Evolutionary conservation across 1,140 invertebrate species (phyloP), one percentile per base, ranked within the genome.

Genomic region (Cydia pomonella): DNA sequence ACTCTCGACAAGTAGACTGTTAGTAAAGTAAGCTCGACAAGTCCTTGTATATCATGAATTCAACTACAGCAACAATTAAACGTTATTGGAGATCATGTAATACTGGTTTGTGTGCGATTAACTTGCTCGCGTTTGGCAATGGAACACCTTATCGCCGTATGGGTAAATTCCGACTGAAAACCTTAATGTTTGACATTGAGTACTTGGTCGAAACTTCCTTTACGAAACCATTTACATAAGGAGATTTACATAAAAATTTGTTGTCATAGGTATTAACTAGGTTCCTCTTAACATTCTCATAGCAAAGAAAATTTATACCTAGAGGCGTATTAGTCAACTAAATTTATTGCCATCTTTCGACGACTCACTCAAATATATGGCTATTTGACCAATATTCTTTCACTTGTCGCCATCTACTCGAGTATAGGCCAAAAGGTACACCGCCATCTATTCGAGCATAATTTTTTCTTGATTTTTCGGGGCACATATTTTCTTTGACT

Each of bases 131-230:
- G n/a, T 0, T 7, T 50, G 6, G n/a, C n/a, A 59, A 59, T 59
- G 9, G n/a, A 3, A 59, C 16, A 23, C 21, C 18, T 59, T 59
- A 59, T 59, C 53, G 21, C 13, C 47, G 21, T 2, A 23, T 10
- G 53, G 53, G 21, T 59, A 59, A 23, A 59, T 53, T 53, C 53
- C 53, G 53, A 3, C 53, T 59, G 53, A 59, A 53, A 59, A 21
- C 53, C 21, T 59, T 50, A 50, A 50, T 59, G 53, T 59, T 23
- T 21, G 53, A 23, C 53, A 59, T 59, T 59, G 53, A 59, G 53
- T 3, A 50, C 16, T 50, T 23, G 21, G 53, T 9, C 53, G 18
- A 59, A 59, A 59, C 53, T 59, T 59, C 53, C 53, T 59, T 59
- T 59, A 12, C 53, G 9, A 59, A n/a, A 59, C 21, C 1, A 59